Base-by-base conservation (phyloP, 2,797 vertebrate species). In the Dipus sagitta region DNA sequence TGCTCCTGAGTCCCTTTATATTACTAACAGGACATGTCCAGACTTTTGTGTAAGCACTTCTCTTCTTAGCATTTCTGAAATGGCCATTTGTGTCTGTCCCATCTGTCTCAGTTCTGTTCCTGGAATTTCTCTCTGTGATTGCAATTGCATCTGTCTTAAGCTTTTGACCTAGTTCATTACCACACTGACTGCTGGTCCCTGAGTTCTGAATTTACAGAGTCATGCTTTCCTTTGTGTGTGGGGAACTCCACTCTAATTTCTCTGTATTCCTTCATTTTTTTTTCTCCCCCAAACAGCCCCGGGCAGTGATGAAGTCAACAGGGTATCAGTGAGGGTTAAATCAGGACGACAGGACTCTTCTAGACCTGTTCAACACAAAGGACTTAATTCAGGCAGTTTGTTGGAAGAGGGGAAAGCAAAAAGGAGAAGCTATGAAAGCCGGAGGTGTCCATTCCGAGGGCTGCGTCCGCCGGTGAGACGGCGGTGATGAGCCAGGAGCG, bases 301-400 rank as follows among this genome's bases (percentile, higher is more conserved):
- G 60, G 86, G n/a, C 38, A 54, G 9, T 54, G 86, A 20, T 68
- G 62, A 54, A 34, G 23, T 6, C 34, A 26, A 74, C 14, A 60
- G 67, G 8, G 24, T 83, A 77, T 75, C 67, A 79, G 47, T 65
- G 62, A 76, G 74, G 26, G 62, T 64, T 52, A 58, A 64, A 75
- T 58, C 38, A 65, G 32, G 78, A 90, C 88, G 88, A 90, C 6
- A 38, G 54, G 79, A 84, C 75, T 32, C 32, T 65, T 79, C 3
- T 24, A 60, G 32, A 79, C 14, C 20, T 6, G 47, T 86, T 83
- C 76, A 82, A 80, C 10, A 38, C 72, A 82, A 82, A 15, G 64
- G 42, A 74, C 88, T 90, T 92, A 76, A 94, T 86, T 83, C 62
- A 38, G 26, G 62, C 74, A 92, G 58, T 90, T 67, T 84, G 62